Evolutionary conservation across 2,888 invertebrate species (phyloP).

Genomic region (Chymomyza amoena): DNA sequence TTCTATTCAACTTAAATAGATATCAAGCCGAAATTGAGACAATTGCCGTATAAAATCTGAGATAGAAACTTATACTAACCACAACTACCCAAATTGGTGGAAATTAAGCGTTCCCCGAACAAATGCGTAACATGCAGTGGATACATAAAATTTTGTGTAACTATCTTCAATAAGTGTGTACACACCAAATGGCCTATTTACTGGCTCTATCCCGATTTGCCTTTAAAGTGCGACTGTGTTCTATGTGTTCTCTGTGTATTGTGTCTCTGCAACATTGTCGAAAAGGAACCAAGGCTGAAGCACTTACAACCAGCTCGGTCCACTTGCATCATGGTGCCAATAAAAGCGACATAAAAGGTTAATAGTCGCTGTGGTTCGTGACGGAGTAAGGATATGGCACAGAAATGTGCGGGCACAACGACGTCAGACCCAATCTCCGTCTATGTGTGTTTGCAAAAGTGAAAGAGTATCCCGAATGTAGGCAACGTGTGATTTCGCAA

Average conservation of each 20-base stretch:
- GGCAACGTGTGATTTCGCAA: constrained; percentile 46
- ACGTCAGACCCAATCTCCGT: constrained; percentile 26
- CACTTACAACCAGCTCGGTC: constrained; percentile 3
- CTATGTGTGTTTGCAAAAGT: constrained; percentile 1
- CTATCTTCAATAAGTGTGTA: background rate
- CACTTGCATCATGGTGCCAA: constrained; percentile 7
- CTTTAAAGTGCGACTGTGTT: background rate
- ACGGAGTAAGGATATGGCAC: background rate
- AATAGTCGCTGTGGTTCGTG: constrained; percentile 13
- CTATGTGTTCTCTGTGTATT: background rate
- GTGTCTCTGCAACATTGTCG: background rate
- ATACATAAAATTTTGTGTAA: too few species aligned
- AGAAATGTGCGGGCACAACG: constrained; percentile 34
- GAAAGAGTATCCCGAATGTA: constrained; percentile 28
- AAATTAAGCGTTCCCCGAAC: background rate
- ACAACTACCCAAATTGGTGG: background rate
- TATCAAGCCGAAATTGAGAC: too few species aligned
- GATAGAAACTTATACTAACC: background rate
- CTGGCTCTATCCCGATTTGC: background rate
- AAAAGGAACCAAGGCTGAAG: background rate
- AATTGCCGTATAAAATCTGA: too few species aligned
- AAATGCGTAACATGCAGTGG: background rate
- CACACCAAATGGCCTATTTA: background rate
- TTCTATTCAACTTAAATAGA: too few species aligned
- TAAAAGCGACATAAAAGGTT: constrained; percentile 13